A percentile compares a stretch with the other conserved stretches of the same genome.
These are phyloP conservation scores for Antechinus flavipes DNA, from an alignment of 2,113 vertebrate species.

Conservation along the genomic window DNA sequence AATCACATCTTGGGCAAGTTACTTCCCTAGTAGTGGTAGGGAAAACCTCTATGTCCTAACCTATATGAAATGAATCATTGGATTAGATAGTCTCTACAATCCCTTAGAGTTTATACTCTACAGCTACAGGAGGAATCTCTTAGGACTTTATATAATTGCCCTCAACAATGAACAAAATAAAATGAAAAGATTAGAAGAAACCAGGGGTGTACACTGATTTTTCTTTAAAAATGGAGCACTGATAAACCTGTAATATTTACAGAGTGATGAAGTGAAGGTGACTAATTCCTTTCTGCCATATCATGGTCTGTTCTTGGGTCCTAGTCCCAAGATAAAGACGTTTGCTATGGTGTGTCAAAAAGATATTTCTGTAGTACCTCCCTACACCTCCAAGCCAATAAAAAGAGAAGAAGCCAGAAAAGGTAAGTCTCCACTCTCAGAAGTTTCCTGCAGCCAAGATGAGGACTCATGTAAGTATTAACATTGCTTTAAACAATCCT, in stretches of 20 bases:
- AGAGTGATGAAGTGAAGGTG: conserved; percentile 75
- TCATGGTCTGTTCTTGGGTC: conserved; percentile 61
- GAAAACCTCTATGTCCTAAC: not conserved
- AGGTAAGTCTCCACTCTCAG: conserved; percentile 55
- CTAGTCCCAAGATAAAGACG: conserved; percentile 77
- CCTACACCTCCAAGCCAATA: conserved; percentile 77
- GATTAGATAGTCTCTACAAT: not conserved
- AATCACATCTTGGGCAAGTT: not conserved
- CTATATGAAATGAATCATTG: not conserved
- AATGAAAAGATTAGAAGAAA: not conserved
- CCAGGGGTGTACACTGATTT: conserved; percentile 61
- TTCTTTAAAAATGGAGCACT: not conserved
- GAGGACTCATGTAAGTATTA: conserved; percentile 83
- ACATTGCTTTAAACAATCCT: not conserved
- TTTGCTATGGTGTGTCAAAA: conserved; percentile 76
- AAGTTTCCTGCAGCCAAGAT: conserved; percentile 78
- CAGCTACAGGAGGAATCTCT: not conserved
- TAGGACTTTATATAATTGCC: not conserved
- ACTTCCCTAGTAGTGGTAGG: not conserved
- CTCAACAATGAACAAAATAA: not conserved
- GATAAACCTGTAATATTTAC: conserved; percentile 76
- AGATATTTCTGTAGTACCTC: conserved; percentile 70
- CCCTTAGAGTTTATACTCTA: not conserved
- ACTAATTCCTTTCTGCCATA: conserved; percentile 72
- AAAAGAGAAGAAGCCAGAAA: conserved; percentile 76